Base-by-base conservation (phyloP, 2,797 vertebrate genomes). In the Percopsis omiscomaycus region DNA sequence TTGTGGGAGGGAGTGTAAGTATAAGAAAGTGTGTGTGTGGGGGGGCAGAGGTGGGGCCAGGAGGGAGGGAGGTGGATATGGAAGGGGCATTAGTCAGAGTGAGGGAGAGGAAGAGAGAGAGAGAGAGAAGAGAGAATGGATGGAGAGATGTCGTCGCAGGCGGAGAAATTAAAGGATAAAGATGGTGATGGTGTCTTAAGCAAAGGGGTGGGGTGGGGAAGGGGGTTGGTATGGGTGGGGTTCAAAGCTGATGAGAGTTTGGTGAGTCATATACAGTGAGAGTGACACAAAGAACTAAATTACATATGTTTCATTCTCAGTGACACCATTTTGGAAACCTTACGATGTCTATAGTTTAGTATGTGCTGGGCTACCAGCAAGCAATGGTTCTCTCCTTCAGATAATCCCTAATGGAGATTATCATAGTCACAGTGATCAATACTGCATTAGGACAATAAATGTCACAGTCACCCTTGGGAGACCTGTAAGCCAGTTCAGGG, bases 71-170 rank as follows among this genome's bases (percentile, higher is more conserved):
- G 80, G 63, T 77, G 73, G 61, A 71, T 84, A 84, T 87, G 85
- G 82, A 86, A 86, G 81, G 79, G 86, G 88, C 76, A 86, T 88
- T 85, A 89, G 86, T 89, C 82, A 89, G 77, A 85, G 73, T 73
- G 80, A 75, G 84, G 82, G 77, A 81, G 84, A 82, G 80, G 77
- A 37, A 77, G 77, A 22, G 22, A 22, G 22, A 77, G 77, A 81
- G 58, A 80, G 74, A 81, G 73, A 77, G 16, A 15, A 11, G 37
- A 52, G 53, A 61, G 66, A 79, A 75, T 61, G 71, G 77, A 80
- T 73, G 62, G 67, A 82, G 81, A 82, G 84, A 85, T 2, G 69
- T 69, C 55, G 78, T 84, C 72, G 56, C 65, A 84, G 77, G 22
- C 77, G 69, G 54, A 50, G 60, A 66, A 65, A 75, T 65, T 60